A percentile compares a stretch with the other conserved stretches of the same genome.
phyloP scores from a whole-genome alignment of 2,797 vertebrate species.

The Stomatorhinus walkeri region DNA sequence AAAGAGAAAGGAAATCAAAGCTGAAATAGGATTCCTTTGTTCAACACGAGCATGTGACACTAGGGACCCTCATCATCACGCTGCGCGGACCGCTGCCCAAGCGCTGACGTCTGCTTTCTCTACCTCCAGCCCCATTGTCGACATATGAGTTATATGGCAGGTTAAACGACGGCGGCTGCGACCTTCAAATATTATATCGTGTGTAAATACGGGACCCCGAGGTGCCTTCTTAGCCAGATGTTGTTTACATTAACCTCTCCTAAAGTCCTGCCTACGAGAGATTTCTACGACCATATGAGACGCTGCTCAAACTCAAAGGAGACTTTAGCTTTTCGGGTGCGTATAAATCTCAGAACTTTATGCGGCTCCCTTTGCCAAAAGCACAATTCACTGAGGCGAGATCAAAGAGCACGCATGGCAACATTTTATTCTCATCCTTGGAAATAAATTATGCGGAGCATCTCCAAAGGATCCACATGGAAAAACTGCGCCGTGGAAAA shows the following conservation, averaged over 20 bases:
- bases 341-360: slow-evolving; percentile 13
- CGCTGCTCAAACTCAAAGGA: slow-evolving; percentile 14
- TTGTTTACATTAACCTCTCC: slow-evolving; percentile 18
- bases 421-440: neutral
- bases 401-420: slow-evolving; percentile 20
- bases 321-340: slow-evolving; percentile 14
- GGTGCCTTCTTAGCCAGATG: neutral
- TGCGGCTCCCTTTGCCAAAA: slow-evolving; percentile 10
- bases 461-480: slow-evolving; percentile 14
- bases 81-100: neutral
- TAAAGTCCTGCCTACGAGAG: neutral
- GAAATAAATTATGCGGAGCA: slow-evolving; percentile 19
- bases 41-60: neutral
- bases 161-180: neutral
- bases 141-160: neutral
- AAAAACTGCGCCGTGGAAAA: neutral
- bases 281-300: slow-evolving; percentile 5
- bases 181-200: neutral
- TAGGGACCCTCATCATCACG: neutral
- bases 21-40: neutral
- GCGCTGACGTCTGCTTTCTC: neutral
- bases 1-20: neutral
- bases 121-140: neutral
- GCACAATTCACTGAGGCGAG: slow-evolving; percentile 24
- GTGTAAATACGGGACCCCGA: neutral